phyloP scores from a whole-genome alignment of 2,888 invertebrate genomes.

The Hyles lineata region DNA sequence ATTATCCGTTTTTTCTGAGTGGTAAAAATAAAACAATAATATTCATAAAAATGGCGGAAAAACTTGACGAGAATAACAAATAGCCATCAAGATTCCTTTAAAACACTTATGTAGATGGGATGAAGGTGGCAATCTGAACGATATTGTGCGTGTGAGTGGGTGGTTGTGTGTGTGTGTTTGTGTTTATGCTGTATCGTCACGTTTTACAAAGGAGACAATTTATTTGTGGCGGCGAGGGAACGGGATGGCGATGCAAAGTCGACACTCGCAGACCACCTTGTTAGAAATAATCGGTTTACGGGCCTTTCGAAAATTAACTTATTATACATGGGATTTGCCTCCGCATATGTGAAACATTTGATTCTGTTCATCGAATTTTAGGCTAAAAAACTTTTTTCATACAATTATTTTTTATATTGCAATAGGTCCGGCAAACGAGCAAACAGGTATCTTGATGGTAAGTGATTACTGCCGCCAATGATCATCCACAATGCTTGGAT shows the following conservation, averaged over 20 bases:
- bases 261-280: conserved; percentile 70
- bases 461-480: too few species aligned
- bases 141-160: conserved; percentile 46
- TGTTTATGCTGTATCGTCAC: conserved; percentile 59
- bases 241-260: conserved; percentile 50
- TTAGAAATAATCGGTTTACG: conserved; percentile 79
- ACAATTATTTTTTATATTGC: too few species aligned
- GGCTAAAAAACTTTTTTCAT: not conserved
- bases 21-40: conserved; percentile 44
- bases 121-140: conserved; percentile 66
- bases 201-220: conserved; percentile 63
- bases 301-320: conserved; percentile 74
- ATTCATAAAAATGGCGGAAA: conserved; percentile 52
- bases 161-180: conserved; percentile 16
- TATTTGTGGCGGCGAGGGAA: conserved; percentile 57
- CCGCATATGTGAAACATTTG: conserved; percentile 34
- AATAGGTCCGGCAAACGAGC: too few species aligned
- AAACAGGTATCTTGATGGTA: too few species aligned
- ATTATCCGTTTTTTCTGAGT: not conserved
- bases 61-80: conserved; percentile 56
- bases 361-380: not conserved
- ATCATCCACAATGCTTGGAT: too few species aligned
- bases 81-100: conserved; percentile 52
- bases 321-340: conserved; percentile 63
- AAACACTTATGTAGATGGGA: conserved; percentile 60